A percentile compares a stretch with the other conserved stretches of the same genome.
phyloP scores from a whole-genome alignment of 2,888 invertebrate genomes.

The Yponomeuta cagnagella region DNA sequence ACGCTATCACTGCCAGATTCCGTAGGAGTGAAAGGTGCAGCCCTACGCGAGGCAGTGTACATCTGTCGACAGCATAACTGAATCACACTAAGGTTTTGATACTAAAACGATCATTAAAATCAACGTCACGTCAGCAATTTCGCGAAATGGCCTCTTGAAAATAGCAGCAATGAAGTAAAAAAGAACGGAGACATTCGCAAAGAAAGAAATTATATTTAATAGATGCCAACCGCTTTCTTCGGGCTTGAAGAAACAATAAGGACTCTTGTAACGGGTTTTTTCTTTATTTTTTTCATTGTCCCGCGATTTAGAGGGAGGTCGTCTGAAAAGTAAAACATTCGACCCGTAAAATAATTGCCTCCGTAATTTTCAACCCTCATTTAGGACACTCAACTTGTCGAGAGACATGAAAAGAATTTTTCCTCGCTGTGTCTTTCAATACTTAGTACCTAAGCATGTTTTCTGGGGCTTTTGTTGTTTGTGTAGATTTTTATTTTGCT shows the following conservation, averaged over 20 bases:
- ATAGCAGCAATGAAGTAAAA: conserved; percentile 26
- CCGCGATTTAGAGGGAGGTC: conserved; percentile 38
- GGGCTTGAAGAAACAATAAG: conserved; percentile 41
- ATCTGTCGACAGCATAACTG: background rate
- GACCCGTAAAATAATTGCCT: conserved; percentile 59
- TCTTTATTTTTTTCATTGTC: conserved; percentile 58
- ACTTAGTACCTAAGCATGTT: too few relatives aligned
- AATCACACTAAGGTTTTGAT: background rate
- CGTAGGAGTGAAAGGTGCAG: background rate
- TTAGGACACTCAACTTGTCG: conserved; percentile 38
- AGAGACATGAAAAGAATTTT: conserved; percentile 29
- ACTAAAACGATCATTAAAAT: background rate
- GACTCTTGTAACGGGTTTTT: conserved; percentile 51
- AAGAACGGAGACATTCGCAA: conserved; percentile 18
- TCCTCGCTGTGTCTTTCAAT: background rate
- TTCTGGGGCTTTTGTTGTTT: too few relatives aligned
- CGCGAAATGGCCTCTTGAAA: conserved; percentile 13
- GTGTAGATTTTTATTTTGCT: too few relatives aligned
- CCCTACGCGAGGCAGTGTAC: background rate
- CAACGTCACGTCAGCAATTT: conserved; percentile 2
- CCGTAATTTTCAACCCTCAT: conserved; percentile 55
- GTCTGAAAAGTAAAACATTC: conserved; percentile 58
- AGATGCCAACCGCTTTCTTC: conserved; percentile 34
- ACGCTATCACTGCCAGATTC: background rate
- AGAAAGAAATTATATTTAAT: conserved; percentile 43